Base-by-base conservation (phyloP, 2,113 vertebrate species). In the Stegastes partitus region DNA sequence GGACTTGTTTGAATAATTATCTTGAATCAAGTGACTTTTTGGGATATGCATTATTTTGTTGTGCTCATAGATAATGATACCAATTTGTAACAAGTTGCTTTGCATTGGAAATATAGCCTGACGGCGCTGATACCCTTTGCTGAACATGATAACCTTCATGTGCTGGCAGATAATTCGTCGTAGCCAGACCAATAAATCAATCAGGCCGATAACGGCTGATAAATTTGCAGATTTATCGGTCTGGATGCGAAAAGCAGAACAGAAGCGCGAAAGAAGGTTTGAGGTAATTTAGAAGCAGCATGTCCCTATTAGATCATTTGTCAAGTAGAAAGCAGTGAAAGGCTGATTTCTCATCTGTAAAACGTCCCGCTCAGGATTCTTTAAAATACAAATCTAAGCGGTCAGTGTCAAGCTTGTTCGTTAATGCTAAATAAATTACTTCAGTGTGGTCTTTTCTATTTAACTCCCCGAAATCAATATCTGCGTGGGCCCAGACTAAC, bases 111-210 rank as follows among this genome's bases (percentile, higher is more conserved):
- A 68, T 54, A 11, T 68, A 26, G 59, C 68, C 47, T 21, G 39
- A 39, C 31, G 31, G 31, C 31, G 7, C n/a, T 34, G 10, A 66
- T 18, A 44, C 21, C 15, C 31, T 68, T 34, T 19, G 25, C 39
- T 63, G 39, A 18, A 63, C 23, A 37, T 37, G 34, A 61, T 15
- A 37, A 4, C 18, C 56, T 37, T 37, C 7, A 16, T 15, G 34
- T 14, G n/a, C 39, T 8, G 39, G 39, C 39, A 23, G 58, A 53
- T 55, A 54, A 47, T 80, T 74, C 73, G 42, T 55, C 47, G 26
- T 34, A 54, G 18, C 47, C 6, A 4, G 22, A 62, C 39, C 56
- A 45, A 53, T 67, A n/a, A 67, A 54, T 79, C 23, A 31, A 7
- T 22, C 19, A 51, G 68, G 44, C 22, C 47, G 26, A 14, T 39